phyloP scores from a whole-genome alignment of 2,888 invertebrate genomes.

The Chaitophorus viminalis region DNA sequence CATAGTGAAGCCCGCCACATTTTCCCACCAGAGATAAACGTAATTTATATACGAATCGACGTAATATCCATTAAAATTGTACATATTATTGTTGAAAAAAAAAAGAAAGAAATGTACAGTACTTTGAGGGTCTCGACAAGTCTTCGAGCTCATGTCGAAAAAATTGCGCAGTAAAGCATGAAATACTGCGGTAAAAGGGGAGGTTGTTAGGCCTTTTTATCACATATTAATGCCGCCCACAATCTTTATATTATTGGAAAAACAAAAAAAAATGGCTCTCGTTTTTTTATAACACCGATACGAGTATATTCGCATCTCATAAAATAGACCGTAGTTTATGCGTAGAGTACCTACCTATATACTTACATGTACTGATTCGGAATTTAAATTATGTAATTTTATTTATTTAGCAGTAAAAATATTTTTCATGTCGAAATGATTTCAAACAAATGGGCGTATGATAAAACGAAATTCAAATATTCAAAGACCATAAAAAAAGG shows the following conservation, averaged over 20 bases:
- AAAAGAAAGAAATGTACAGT: too few relatives aligned
- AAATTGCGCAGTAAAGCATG: not conserved
- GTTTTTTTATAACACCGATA: not conserved
- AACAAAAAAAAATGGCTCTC: not conserved
- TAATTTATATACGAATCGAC: not conserved
- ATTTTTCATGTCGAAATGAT: too few relatives aligned
- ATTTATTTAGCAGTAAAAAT: too few relatives aligned
- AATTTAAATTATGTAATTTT: too few relatives aligned
- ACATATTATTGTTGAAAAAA: not conserved
- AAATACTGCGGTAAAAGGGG: not conserved
- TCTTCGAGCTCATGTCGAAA: not conserved
- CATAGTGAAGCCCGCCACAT: too few relatives aligned
- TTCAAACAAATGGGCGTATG: too few relatives aligned
- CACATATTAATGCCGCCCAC: not conserved
- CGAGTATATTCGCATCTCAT: too few relatives aligned
- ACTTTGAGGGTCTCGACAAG: not conserved
- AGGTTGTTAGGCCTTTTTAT: not conserved
- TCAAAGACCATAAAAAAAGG: too few relatives aligned
- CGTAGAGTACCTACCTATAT: too few relatives aligned
- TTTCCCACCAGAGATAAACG: not conserved
- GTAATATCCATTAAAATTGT: not conserved
- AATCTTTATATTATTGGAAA: not conserved
- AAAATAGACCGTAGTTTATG: too few relatives aligned
- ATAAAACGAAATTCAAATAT: too few relatives aligned
- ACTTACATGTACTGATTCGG: too few relatives aligned